Base-by-base conservation (phyloP, 2,113 vertebrate genomes). In the Aix galericulata region DNA sequence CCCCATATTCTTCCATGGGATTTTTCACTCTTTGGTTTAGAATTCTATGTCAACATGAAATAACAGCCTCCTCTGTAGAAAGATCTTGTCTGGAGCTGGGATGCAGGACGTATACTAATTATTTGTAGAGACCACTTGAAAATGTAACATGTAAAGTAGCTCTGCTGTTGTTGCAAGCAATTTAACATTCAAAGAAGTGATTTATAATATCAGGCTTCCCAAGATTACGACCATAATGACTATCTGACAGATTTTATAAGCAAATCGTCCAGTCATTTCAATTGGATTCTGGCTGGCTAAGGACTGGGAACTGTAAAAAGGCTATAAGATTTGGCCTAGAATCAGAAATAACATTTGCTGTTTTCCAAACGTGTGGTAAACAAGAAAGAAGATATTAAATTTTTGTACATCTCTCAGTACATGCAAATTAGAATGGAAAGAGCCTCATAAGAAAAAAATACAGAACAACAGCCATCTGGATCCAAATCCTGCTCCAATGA, bases 271-370 rank as follows among this genome's bases (percentile, higher is more conserved):
- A 95, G 83, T 93, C 88, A 95, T 79, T 96, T 91, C 88, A 85
- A 71, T 96, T 88, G 83, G 66, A 96, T 95, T 95, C 91, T 89
- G 86, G 74, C 83, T 94, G 81, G 86, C 71, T 94, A 95, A 94
- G 58, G 88, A 96, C 88, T 84, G 62, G 81, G 74, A 97, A 96
- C 95, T 97, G 95, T 85, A 92, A 97, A 97, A 97, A 96, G 94
- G 91, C 95, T 95, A 31, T 42, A 95, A 84, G 83, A 96, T 91
- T 97, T 96, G 94, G 94, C 92, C 95, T 95, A 58, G 93, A 97
- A 93, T 97, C 90, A 96, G 93, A 96, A 97, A 93, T 84, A 96
- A 93, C 86, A 96, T 83, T 93, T 96, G 89, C 92, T 96, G 94
- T 96, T 96, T 96, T 97, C 88, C 74, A 95, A 95, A 96, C 6